Conservation (phyloP, 2,888 invertebrate species). For the Stenoptilia bipunctidactyla region DNA sequence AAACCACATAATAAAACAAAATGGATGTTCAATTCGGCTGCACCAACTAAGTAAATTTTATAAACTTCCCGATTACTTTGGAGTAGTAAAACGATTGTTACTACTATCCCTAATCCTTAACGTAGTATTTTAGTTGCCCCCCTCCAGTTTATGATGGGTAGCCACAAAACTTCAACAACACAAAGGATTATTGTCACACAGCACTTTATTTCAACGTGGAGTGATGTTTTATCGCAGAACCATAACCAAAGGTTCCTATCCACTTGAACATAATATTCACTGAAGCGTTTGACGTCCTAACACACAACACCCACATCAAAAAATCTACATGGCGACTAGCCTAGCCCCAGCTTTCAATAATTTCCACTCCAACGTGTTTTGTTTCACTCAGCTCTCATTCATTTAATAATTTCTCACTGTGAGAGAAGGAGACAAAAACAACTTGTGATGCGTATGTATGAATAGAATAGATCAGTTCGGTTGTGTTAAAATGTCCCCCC, state of each 20-base stretch:
- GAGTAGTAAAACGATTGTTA: constrained; percentile 66
- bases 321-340: constrained; percentile 65
- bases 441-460: constrained; percentile 44
- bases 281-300: constrained; percentile 65
- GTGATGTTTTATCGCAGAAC: constrained; percentile 16
- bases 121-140: constrained; percentile 70
- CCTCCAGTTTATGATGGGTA: constrained; percentile 60
- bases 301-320: constrained; percentile 70
- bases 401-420: constrained; percentile 63
- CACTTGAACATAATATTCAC: constrained; percentile 66
- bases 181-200: constrained; percentile 38
- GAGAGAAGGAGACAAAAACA: constrained; percentile 50
- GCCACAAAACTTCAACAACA: constrained; percentile 47
- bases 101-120: constrained; percentile 63
- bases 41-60: constrained; percentile 59
- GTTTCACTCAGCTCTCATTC: constrained; percentile 66
- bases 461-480: constrained; percentile 49
- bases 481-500: constrained; percentile 55
- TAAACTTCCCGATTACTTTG: constrained; percentile 40
- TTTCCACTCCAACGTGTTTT: constrained; percentile 62
- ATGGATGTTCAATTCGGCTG: constrained; percentile 62
- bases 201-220: constrained; percentile 18
- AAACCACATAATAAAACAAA: constrained; percentile 68
- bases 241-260: constrained; percentile 39
- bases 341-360: constrained; percentile 61